These are phyloP conservation scores for Nezara viridula DNA, from an alignment of 2,888 invertebrate genomes.

Conservation along the genomic window DNA sequence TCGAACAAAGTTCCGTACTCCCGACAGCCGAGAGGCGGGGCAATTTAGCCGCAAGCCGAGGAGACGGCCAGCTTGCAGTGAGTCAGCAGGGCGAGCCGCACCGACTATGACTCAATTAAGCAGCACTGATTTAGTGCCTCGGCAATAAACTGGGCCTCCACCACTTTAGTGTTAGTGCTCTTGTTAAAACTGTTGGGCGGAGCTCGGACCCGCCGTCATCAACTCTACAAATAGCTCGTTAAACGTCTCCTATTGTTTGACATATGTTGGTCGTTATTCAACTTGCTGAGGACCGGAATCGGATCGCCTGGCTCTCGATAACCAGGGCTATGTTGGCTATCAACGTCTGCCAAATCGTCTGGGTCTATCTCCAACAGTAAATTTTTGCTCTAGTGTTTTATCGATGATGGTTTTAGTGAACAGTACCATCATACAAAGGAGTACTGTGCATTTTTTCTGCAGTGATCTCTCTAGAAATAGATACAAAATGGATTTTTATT, in stretches of 20 bases:
- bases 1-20: not conserved
- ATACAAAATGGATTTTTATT: too few relatives aligned
- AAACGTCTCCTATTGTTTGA: constrained; percentile 44
- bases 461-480: too few relatives aligned
- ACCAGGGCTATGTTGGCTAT: not conserved
- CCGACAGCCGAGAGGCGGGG: not conserved
- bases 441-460: too few relatives aligned
- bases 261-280: constrained; percentile 29
- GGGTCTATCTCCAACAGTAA: not conserved
- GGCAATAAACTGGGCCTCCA: constrained; percentile 5
- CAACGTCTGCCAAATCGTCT: not conserved
- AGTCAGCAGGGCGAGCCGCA: constrained; percentile 13
- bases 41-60: not conserved
- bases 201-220: constrained; percentile 1
- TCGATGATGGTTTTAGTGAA: not conserved
- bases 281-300: not conserved
- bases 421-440: not conserved
- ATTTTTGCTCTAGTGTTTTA: not conserved
- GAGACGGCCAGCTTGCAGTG: constrained; percentile 44
- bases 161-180: not conserved
- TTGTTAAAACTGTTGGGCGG: constrained; percentile 29
- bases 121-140: constrained; percentile 30
- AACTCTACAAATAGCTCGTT: constrained; percentile 9
- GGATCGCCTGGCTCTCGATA: not conserved
- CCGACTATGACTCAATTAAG: constrained; percentile 14